Conservation (phyloP, 2,113 vertebrate species). For the Ctenodactylus gundi region DNA sequence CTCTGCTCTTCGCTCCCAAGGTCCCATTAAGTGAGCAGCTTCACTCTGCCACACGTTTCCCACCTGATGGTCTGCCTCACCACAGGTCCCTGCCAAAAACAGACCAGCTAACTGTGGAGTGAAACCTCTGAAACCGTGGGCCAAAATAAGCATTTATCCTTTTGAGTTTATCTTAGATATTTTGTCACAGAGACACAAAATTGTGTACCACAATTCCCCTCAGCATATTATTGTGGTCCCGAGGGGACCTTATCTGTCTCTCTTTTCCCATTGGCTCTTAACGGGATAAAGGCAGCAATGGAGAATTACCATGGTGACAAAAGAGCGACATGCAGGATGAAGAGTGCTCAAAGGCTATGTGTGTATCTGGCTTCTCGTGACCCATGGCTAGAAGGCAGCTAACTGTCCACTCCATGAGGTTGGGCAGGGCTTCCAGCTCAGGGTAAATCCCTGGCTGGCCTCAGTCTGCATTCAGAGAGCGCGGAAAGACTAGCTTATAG, state of each 20-base stretch:
- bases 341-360: not conserved
- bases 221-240: not conserved
- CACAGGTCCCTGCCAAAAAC: not conserved
- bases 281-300: not conserved
- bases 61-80: no score
- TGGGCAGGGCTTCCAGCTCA: not conserved
- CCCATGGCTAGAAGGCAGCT: not conserved
- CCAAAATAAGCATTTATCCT: not conserved
- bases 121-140: not conserved
- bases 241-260: accelerated
- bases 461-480: not conserved
- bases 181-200: not conserved
- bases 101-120: not conserved
- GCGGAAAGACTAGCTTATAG: not conserved
- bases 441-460: not conserved
- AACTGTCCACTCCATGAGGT: not conserved
- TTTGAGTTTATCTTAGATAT: not conserved
- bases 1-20: not conserved
- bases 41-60: no score
- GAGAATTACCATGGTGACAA: not conserved
- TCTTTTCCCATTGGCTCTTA: not conserved
- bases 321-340: not conserved
- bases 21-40: not conserved
- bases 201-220: not conserved
- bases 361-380: no score